Base-by-base conservation (phyloP, 2,888 invertebrate genomes). In the Mimas tiliae region DNA sequence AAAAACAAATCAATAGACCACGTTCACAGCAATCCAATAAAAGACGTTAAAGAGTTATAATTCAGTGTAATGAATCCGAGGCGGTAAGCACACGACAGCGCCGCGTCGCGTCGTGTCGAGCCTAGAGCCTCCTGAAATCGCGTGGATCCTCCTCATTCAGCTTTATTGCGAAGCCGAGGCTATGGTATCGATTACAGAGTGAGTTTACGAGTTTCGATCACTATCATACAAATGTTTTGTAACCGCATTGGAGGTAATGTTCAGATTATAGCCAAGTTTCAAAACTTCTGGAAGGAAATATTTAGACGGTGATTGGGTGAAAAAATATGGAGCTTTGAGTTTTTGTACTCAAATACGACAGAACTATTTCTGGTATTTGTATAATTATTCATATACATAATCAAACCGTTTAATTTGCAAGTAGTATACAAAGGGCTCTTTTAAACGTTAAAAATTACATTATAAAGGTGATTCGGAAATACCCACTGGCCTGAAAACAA, bases 121-220 rank as follows among this genome's bases (percentile, higher is more conserved):
- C 48, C 48, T 8, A n/a, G 16, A 38, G 38, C 38, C 42, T 58
- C 42, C 42, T 11, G 19, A 38, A 77, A 79, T 83, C 78, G 85
- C 84, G 85, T 85, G 84, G 79, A 76, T 74, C 73, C 70, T 73
- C 71, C 72, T 74, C 76, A 78, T 81, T 80, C 79, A 75, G 78
- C 72, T 78, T 82, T 77, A 80, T 77, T 74, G 58, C 58, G 42
- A 58, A 19, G 58, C 58, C 58, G 58, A 58, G 81, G 76, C 74
- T 74, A 71, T 75, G 78, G 27, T 75, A 85, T 86, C 85, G 86
- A 87, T 85, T 83, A 71, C 73, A 68, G 77, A 82, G 76, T 77
- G 74, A 81, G 78, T 82, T 83, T 81, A 84, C 78, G 79, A 79
- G 75, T 72, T n/a, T 74, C 78, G 81, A 82, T 82, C 78, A 83